A percentile compares a stretch with the other conserved stretches of the same genome.
Conservation (phyloP, 2,113 vertebrate species). For the Hippolais icterina region DNA sequence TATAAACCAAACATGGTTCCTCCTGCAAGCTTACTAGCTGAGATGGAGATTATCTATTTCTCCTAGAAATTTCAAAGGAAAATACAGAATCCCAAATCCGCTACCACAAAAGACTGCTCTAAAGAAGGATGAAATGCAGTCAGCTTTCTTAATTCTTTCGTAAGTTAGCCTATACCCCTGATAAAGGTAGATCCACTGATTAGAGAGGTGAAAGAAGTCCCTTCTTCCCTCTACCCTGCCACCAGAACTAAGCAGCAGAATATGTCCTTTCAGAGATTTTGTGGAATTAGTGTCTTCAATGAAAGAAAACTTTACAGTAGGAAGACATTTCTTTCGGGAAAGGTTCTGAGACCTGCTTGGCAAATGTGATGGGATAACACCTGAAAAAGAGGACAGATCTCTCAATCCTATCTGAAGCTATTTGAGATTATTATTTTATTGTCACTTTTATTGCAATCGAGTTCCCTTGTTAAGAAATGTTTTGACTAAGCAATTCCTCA, state of each 20-base stretch:
- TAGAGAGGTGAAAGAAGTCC: neutral
- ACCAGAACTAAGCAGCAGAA: neutral
- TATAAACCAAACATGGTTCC: neutral
- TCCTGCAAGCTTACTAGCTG: neutral
- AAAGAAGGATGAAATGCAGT: neutral
- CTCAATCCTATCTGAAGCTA: neutral
- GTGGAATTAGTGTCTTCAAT: neutral
- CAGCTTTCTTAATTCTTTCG: neutral
- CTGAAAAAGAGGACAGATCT: neutral
- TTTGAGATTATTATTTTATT: neutral
- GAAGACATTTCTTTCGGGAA: neutral
- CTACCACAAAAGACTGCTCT: neutral
- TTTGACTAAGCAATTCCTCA: neutral
- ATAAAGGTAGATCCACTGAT: neutral
- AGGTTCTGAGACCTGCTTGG: neutral
- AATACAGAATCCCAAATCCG: neutral
- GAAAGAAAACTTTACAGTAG: neutral
- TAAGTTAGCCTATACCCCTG: rapidly evolving
- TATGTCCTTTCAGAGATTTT: neutral
- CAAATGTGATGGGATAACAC: neutral
- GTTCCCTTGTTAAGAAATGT: neutral
- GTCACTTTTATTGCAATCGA: neutral
- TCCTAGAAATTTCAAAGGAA: neutral
- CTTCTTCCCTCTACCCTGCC: neutral
- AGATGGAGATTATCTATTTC: neutral